phyloP scores from a whole-genome alignment of 2,797 vertebrate genomes.

The Pseudopleuronectes americanus region DNA sequence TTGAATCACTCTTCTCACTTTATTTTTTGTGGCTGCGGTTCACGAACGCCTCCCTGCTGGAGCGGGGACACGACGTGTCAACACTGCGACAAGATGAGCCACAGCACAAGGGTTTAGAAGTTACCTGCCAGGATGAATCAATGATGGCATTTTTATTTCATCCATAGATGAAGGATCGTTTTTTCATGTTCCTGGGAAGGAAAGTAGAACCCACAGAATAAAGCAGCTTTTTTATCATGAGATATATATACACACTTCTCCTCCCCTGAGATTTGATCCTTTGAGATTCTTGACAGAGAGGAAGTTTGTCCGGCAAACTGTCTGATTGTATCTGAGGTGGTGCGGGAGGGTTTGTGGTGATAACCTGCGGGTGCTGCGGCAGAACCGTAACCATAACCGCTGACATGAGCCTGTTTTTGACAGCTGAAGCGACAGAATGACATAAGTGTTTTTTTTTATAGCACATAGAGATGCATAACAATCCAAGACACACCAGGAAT shows the following conservation, averaged over 20 bases:
- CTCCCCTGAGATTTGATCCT: conserved; percentile 63
- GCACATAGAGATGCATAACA: conserved; percentile 9
- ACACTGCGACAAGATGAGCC: conserved; percentile 29
- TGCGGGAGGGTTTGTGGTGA: conserved; percentile 51
- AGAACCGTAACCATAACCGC: conserved; percentile 25
- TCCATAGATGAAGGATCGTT: conserved; percentile 26
- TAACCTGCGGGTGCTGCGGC: conserved; percentile 38
- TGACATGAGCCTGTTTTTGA: conserved; percentile 33
- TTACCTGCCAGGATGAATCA: conserved; percentile 31
- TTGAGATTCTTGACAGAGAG: conserved; percentile 52
- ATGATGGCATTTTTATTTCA: conserved; percentile 43
- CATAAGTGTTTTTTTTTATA: conserved; percentile 25
- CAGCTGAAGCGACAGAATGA: conserved; percentile 11
- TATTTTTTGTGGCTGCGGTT: conserved; percentile 32
- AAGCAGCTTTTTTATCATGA: conserved; percentile 52
- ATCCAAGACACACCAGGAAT: conserved; percentile 12
- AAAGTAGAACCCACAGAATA: conserved; percentile 42
- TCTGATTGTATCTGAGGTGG: conserved; percentile 56
- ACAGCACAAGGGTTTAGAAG: conserved; percentile 36
- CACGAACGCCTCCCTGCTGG: conserved; percentile 19
- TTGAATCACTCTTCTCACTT: conserved; percentile 21
- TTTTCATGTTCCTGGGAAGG: conserved; percentile 40
- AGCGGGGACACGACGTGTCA: conserved; percentile 41
- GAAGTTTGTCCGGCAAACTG: conserved; percentile 53
- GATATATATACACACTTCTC: conserved; percentile 48